phyloP scores from a whole-genome alignment of 2,888 invertebrate genomes.

The Embidobia sp. region DNA sequence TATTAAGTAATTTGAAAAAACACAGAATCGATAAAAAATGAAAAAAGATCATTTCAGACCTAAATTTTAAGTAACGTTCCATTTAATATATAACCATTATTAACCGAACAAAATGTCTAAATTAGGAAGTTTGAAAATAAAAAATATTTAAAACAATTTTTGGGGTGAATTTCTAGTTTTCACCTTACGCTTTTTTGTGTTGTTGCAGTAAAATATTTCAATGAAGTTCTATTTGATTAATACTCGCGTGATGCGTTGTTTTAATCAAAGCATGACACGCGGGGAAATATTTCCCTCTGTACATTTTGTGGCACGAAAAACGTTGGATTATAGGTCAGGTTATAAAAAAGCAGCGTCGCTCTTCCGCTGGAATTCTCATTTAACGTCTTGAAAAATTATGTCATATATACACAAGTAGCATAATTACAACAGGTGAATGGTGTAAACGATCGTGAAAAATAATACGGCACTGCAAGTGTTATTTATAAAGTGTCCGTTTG shows the following conservation, averaged over 20 bases:
- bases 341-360: constrained; percentile 16
- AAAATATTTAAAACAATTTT: no score
- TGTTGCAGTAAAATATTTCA: neutral
- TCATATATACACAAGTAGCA: constrained; percentile 10
- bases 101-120: no score
- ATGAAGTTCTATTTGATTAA: neutral
- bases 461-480: constrained; percentile 31
- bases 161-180: no score
- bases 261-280: constrained; percentile 16
- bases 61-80: no score
- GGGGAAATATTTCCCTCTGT: constrained; percentile 3
- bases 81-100: no score
- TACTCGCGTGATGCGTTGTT: neutral
- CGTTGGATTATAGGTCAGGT: constrained; percentile 32
- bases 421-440: constrained; percentile 37
- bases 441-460: constrained; percentile 38
- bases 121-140: no score
- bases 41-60: no score
- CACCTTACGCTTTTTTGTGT: no score
- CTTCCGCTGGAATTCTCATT: constrained; percentile 8
- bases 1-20: no score
- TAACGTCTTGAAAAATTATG: constrained; percentile 24
- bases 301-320: constrained; percentile 5
- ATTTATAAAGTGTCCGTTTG: constrained; percentile 57
- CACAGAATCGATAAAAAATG: no score